Evolutionary conservation across 1,140 invertebrate species (phyloP).

Genomic region (Dendrolimus punctatus): DNA sequence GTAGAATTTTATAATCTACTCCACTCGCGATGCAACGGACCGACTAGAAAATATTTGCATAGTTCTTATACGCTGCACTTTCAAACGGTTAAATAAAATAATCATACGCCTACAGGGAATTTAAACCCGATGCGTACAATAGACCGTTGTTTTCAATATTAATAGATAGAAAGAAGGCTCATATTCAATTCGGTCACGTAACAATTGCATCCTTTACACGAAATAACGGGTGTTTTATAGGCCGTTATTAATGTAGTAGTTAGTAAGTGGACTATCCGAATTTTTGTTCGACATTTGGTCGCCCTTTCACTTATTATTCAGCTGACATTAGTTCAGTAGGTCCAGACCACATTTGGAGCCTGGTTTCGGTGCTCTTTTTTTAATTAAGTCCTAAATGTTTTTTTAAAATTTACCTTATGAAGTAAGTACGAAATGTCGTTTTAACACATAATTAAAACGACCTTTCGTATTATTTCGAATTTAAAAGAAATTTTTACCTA

Average conservation of each 20-base stretch:
- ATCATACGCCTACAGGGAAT: slow-evolving; percentile 28
- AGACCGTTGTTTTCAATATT: slow-evolving; percentile 31
- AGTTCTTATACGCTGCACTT: slow-evolving; percentile 26
- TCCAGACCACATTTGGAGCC: neutral
- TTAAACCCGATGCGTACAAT: slow-evolving; percentile 26
- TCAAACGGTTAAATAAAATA: slow-evolving; percentile 41
- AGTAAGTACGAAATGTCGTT: no score
- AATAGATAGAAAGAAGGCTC: slow-evolving; percentile 16
- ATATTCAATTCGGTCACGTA: slow-evolving; percentile 37
- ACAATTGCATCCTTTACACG: slow-evolving; percentile 38
- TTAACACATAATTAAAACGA: no score
- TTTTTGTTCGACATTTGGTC: slow-evolving; percentile 24
- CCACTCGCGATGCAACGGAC: neutral
- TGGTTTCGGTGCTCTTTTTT: neutral
- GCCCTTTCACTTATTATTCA: slow-evolving; percentile 27
- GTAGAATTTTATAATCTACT: neutral
- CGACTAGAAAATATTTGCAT: slow-evolving; percentile 14
- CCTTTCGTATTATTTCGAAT: no score
- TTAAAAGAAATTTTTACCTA: no score
- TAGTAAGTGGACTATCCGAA: slow-evolving; percentile 4
- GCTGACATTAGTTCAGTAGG: slow-evolving; percentile 8
- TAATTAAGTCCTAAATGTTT: neutral
- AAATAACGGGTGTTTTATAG: slow-evolving; percentile 40
- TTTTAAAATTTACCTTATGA: neutral
- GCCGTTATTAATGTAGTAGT: slow-evolving; percentile 22